Evolutionary conservation across 2,888 invertebrate genomes (phyloP), one percentile per base, ranked within the genome.

Genomic region (Odontocerum albicorne): DNA sequence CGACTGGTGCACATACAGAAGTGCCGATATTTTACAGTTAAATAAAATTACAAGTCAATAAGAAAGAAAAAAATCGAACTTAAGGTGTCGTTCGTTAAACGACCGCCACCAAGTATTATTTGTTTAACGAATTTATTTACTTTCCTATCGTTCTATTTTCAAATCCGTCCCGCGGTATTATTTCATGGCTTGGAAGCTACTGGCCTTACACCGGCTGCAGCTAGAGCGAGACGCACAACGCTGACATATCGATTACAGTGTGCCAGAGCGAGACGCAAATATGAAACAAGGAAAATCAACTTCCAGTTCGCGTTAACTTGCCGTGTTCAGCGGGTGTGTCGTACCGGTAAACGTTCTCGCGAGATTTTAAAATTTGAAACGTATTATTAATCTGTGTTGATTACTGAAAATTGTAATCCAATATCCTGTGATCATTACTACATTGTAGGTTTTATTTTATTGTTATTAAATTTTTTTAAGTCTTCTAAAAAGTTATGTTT

Each of bases 111-210:
- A 27, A 27, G 27, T 27, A 27, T 27, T 7, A 7, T 27, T 27
- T 7, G 6, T 27, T 27, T 7, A 27, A 27, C 27, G 27, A 27
- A 45, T 27, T 36, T 27, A 50, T 42, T 50, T 50, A 33, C 42
- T 42, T 50, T 50, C 20, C 36, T 12, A 49, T 38, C 33, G 31
- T 43, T 51, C 21, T 51, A 44, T 51, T 51, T 51, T 51, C 51
- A 20, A 51, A 51, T 36, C 40, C 51, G 43, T 51, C 44, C 51
- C 51, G 36, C 51, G 21, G 36, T 45, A 45, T 45, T 51, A 51
- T 42, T 51, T 43, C 43, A 51, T 43, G 35, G 51, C 51, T 51
- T 51, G 51, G 51, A 43, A 36, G 51, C 51, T 51, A 44, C 51
- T 51, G 51, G 51, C 40, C 27, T 51, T 51, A 51, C 51, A 43